Base-by-base conservation (phyloP, 1,140 invertebrate species). In the Hyphantria cunea region DNA sequence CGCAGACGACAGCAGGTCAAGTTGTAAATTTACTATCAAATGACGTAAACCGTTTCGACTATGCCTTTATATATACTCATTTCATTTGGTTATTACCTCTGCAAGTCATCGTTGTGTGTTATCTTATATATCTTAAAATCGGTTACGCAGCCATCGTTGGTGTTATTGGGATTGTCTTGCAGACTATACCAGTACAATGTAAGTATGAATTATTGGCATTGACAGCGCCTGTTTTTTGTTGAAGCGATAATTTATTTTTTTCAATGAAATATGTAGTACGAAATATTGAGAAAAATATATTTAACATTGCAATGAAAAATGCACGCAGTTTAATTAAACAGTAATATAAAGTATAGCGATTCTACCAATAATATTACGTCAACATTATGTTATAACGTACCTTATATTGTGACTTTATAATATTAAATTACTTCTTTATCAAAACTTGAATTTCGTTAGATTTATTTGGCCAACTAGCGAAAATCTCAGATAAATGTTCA, bases 11-110 rank as follows among this genome's bases (percentile, higher is more conserved):
- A 0, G 94, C 94, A 0, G 96, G 96, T 0, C 96, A 97, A 87
- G 93, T 97, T 45, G 95, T 97, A 3, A 97, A 98, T 87, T 87
- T 97, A 4, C 90, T 97, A 53, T 96, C 96, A 0, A 97, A 97
- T 75, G 96, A 97, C 80, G 93, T 95, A 3, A 93, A 92, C 75
- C 92, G 94, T 0, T 93, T 95, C 65, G 94, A 95, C 79, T 91
- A 92, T 65, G 92, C 93, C 0, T 92, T 93, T 39, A 86, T 93
- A 32, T 93, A 91, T 71, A 85, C 94, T n/a, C 94, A 95, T 72
- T 94, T 92, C 80, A 86, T 95, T 49, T 95, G 94, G 94, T 92
- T 95, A 14, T 93, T 95, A 49, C 96, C 95, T 0, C 80, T 96
- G 12, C 95, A 97, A 83, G 88, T 93, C 7, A 78, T 92, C n/a